Evolutionary conservation across 2,113 vertebrate genomes (phyloP).

Genomic region (Gracilinanus agilis): DNA sequence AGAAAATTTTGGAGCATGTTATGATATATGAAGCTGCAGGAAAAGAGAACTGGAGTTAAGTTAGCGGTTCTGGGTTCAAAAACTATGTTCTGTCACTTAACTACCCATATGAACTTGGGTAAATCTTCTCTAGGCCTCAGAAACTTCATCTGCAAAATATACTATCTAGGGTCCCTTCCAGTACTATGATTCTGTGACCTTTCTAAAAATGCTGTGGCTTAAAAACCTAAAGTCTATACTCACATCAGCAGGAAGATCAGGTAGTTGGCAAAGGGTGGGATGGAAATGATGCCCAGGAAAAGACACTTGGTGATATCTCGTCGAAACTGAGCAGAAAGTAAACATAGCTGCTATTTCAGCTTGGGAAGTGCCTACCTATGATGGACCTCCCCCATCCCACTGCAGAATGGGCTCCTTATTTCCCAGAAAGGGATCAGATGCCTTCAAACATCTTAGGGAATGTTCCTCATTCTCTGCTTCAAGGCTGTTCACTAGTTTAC

Average conservation of each 20-base stretch:
- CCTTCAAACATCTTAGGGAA: not conserved
- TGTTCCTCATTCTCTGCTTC: slow-evolving; percentile 1
- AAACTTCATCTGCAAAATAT: not conserved
- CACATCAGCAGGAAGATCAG: slow-evolving; percentile 95
- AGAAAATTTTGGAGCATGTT: not conserved
- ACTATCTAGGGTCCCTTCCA: not conserved
- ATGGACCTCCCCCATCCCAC: slow-evolving; percentile 22
- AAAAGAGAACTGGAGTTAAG: not conserved
- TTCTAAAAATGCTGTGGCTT: not conserved
- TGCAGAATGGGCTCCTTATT: not conserved
- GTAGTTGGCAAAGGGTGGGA: slow-evolving; percentile 98
- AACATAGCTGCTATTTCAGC: slow-evolving; percentile 50
- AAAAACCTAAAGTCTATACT: slow-evolving; percentile 81
- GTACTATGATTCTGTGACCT: not conserved
- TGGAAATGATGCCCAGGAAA: slow-evolving; percentile 90
- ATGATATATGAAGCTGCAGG: not conserved
- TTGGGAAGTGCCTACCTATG: slow-evolving; percentile 15
- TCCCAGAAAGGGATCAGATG: slow-evolving; percentile 36
- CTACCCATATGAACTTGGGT: not conserved
- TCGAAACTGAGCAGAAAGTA: slow-evolving; percentile 88
- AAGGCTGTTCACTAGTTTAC: slow-evolving; percentile 5
- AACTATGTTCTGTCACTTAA: not conserved
- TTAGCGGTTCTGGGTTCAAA: not conserved
- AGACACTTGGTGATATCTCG: slow-evolving; percentile 91
- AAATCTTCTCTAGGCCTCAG: not conserved